phyloP scores from a whole-genome alignment of 2,113 vertebrate species.

The Oncorhynchus masou region DNA sequence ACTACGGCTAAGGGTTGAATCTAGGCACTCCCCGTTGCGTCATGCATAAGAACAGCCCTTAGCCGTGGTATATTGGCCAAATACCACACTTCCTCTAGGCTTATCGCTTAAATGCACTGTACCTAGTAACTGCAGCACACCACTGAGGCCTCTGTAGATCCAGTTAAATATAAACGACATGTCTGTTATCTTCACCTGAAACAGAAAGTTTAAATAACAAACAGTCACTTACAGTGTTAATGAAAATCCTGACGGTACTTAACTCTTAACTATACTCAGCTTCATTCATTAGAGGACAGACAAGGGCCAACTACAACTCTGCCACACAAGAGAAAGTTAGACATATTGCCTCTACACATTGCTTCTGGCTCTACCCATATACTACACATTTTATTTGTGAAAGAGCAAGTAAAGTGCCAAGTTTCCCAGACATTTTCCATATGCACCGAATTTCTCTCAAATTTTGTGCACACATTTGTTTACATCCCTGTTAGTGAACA shows the following conservation, averaged over 20 bases:
- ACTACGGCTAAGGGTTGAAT: no score
- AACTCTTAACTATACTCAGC: neutral
- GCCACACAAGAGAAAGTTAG: no score
- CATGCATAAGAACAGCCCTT: no score
- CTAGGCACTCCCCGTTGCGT: no score
- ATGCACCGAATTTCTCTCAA: no score
- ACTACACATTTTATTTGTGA: neutral
- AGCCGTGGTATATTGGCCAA: no score
- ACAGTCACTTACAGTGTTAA: neutral
- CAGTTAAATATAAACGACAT: constrained; percentile 98
- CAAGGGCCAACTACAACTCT: no score
- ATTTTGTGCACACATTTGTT: no score
- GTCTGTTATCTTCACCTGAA: constrained; percentile 70
- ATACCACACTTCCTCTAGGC: no score
- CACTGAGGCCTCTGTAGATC: constrained; percentile 95
- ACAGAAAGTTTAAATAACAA: constrained; percentile 25
- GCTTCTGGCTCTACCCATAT: neutral
- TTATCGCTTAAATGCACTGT: constrained; percentile 41
- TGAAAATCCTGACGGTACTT: neutral
- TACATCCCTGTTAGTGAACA: no score
- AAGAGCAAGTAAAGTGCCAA: neutral
- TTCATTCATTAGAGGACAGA: neutral
- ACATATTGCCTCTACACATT: no score
- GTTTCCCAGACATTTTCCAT: no score
- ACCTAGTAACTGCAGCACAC: constrained; percentile 94